Evolutionary conservation across 2,113 vertebrate genomes (phyloP).

Genomic region (Ailuropoda melanoleuca): DNA sequence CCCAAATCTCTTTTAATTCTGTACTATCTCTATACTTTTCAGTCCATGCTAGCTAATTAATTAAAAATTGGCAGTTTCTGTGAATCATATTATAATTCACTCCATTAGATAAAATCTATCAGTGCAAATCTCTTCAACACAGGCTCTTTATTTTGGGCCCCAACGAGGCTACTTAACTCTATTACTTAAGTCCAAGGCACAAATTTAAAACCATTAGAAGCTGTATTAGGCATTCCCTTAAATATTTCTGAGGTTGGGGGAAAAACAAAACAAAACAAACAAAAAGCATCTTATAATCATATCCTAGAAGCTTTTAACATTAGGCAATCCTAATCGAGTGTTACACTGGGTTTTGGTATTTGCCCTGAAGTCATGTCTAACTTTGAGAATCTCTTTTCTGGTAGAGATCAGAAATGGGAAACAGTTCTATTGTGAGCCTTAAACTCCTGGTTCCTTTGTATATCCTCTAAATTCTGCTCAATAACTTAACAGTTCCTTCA

Average conservation of each 20-base stretch:
- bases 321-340: neutral
- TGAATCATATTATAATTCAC: neutral
- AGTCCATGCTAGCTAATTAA: neutral
- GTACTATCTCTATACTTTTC: neutral
- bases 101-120: neutral
- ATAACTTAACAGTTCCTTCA: neutral
- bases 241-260: neutral
- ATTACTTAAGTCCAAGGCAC: neutral
- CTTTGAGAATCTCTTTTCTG: slow-evolving; percentile 25
- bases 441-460: neutral
- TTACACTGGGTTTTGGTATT: neutral
- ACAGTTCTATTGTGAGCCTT: neutral
- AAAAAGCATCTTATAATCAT: neutral
- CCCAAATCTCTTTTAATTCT: neutral
- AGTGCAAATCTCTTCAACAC: neutral
- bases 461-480: neutral
- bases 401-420: neutral
- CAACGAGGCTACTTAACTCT: neutral
- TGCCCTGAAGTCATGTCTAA: neutral
- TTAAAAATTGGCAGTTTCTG: neutral
- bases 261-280: neutral
- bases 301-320: neutral
- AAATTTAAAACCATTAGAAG: neutral
- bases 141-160: neutral
- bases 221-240: neutral